Percentiles rank a stretch among this genome's conserved stretches.
These are phyloP conservation scores for Pseudochaenichthys georgianus DNA, from an alignment of 2,797 vertebrate species.

Conservation along the genomic window DNA sequence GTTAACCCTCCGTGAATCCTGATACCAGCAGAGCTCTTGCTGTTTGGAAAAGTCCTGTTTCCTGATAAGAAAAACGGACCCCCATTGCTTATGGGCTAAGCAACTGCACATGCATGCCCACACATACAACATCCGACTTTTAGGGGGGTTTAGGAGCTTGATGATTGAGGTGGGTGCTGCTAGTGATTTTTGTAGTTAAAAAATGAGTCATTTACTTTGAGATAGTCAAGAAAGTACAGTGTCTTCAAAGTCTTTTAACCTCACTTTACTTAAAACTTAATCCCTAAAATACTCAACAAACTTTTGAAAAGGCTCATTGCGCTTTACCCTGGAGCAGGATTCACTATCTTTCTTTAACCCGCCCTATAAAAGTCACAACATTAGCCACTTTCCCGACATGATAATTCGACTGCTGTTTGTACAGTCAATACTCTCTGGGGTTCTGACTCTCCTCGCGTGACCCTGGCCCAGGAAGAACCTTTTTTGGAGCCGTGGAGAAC, in stretches of 20 bases:
- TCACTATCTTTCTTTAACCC: constrained; percentile 1
- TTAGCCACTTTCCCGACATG: constrained; percentile 50
- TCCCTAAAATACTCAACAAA: constrained; percentile 1
- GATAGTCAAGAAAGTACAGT: neutral
- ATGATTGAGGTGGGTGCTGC: neutral
- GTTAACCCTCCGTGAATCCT: constrained; percentile 45
- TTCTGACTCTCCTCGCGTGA: constrained; percentile 51
- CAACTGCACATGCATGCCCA: neutral
- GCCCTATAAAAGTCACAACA: constrained; percentile 51
- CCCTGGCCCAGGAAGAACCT: constrained; percentile 56
- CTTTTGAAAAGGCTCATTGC: neutral
- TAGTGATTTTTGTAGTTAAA: neutral
- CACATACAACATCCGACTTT: neutral
- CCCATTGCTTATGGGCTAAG: neutral
- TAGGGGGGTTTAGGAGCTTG: neutral
- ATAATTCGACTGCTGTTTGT: constrained; percentile 58
- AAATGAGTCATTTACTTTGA: constrained; percentile 14
- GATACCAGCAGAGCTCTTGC: constrained; percentile 37
- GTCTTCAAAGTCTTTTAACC: neutral
- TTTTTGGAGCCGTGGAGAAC: constrained; percentile 42
- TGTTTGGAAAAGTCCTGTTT: constrained; percentile 16
- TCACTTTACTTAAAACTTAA: constrained; percentile 19
- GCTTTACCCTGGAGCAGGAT: constrained; percentile 20
- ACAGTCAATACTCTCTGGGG: constrained; percentile 53
- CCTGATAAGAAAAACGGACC: constrained; percentile 38